Evolutionary conservation across 1,140 invertebrate genomes (phyloP), one percentile per base, ranked within the genome.

Genomic region (Pseudachorutes palmiensis): DNA sequence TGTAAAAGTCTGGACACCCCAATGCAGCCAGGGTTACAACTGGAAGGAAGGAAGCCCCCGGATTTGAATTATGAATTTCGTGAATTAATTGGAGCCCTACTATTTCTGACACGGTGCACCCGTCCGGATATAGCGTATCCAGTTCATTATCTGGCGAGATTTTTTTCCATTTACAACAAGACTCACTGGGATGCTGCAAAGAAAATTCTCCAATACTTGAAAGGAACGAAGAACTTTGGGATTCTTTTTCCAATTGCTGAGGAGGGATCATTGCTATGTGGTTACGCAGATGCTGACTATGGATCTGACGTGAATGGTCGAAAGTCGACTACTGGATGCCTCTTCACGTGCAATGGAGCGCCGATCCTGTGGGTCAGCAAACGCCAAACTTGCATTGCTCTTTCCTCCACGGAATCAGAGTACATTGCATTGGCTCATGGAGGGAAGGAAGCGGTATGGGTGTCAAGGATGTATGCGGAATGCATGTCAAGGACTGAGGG

Each of bases 91-190:
- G 62, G 62, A 31, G 9, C 32, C 2, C 36, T 63, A 41, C 16
- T 36, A 30, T 64, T 79, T 72, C 33, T 78, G 5, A 65, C 76
- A 1, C 58, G 75, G 48, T 68, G 64, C 14, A 77, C 77, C 2
- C 69, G 79, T 31, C 78, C 78, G 31, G 79, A 80, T 68, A 77
- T 81, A 5, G 63, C 72, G 3, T 78, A 75, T 73, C 67, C 76
- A 1, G 76, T 79, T 1, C 75, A 70, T 64, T 64, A 66, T 24
- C 62, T 79, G 26, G 76, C 75, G 51, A 73, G 75, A 63, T 78
- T 75, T 61, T 63, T 71, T 30, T 74, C 74, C 12, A 65, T 29
- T n/a, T 72, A 64, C 30, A 51, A 33, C 9, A 62, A 57, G 63
- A 9, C 16, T 1, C 75, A 76, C 61, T 74, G 71, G 71, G 41